Conservation (phyloP, 2,797 vertebrate genomes). For the Merluccius polli region DNA sequence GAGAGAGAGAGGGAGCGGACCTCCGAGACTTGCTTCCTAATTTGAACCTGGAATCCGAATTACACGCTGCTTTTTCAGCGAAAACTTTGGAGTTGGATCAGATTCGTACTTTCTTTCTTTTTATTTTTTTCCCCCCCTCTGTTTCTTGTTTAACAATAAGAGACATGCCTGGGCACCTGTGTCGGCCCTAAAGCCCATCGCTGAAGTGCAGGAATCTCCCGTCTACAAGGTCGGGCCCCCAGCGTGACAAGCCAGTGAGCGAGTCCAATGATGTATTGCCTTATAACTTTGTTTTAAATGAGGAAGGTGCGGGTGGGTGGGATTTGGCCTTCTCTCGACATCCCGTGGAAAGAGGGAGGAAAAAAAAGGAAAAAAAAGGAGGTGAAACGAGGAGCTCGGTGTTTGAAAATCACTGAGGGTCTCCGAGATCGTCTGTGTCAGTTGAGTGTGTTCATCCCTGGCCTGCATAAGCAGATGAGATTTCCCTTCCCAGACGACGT, state of each 20-base stretch:
- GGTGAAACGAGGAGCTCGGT: slow-evolving; percentile 5
- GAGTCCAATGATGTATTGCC: slow-evolving; percentile 48
- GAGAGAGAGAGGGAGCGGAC: neutral
- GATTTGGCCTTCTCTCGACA: slow-evolving; percentile 13
- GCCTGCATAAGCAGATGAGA: slow-evolving; percentile 45
- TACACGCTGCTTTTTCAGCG: neutral
- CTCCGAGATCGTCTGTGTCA: slow-evolving; percentile 31
- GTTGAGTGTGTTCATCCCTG: slow-evolving; percentile 2
- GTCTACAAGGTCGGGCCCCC: too few species aligned
- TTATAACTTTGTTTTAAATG: slow-evolving; percentile 59
- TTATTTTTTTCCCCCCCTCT: too few species aligned
- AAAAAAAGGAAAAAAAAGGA: slow-evolving; percentile 37
- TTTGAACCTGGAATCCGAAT: neutral
- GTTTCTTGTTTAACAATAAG: neutral
- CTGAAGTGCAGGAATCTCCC: neutral
- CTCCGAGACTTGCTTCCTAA: neutral
- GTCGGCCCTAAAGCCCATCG: neutral
- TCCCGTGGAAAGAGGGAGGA: slow-evolving; percentile 35
- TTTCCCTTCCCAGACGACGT: slow-evolving; percentile 40
- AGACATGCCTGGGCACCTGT: neutral
- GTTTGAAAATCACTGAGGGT: slow-evolving; percentile 19
- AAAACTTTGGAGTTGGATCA: too few species aligned
- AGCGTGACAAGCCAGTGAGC: slow-evolving; percentile 49
- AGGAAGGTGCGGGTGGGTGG: slow-evolving; percentile 28
- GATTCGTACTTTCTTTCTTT: too few species aligned